Percentiles rank a stretch among this genome's conserved stretches.
phyloP scores from a whole-genome alignment of 2,113 vertebrate species.

The Megalops atlanticus region DNA sequence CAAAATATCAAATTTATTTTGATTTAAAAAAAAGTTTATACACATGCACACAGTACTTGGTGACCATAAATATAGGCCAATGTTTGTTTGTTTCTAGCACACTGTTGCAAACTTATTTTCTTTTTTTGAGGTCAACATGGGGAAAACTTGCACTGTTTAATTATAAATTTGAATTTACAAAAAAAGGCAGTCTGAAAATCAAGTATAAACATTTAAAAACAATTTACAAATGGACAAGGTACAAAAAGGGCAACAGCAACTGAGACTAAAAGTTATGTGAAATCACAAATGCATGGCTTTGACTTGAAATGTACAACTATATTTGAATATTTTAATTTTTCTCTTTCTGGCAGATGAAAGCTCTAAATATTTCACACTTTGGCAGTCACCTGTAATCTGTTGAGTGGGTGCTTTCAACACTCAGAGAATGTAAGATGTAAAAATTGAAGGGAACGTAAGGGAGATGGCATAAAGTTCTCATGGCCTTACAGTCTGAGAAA shows the following conservation, averaged over 20 bases:
- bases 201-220: conserved; percentile 96
- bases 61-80: conserved; percentile 80
- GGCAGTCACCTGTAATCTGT: not conserved
- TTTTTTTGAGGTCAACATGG: conserved; percentile 84
- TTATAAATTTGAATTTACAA: conserved; percentile 75
- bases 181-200: conserved; percentile 91
- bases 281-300: conserved; percentile 53
- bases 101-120: conserved; percentile 74
- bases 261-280: conserved; percentile 49
- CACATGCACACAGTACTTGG: conserved; percentile 83
- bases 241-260: conserved; percentile 82
- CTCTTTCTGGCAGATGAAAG: not conserved
- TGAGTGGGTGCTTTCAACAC: not conserved
- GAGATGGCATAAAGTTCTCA: no score
- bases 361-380: not conserved
- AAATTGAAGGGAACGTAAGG: no score
- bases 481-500: no score
- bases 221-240: conserved; percentile 89
- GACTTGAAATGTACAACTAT: conserved; percentile 34
- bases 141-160: conserved; percentile 77
- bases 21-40: conserved; percentile 90
- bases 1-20: conserved; percentile 97
- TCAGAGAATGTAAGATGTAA: no score
- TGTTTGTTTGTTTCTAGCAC: conserved; percentile 74
- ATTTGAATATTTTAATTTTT: conserved; percentile 18